A percentile compares a stretch with the other conserved stretches of the same genome.
These are phyloP conservation scores for Muscicapa adusta DNA, from an alignment of 2,113 vertebrate species.

Conservation along the genomic window DNA sequence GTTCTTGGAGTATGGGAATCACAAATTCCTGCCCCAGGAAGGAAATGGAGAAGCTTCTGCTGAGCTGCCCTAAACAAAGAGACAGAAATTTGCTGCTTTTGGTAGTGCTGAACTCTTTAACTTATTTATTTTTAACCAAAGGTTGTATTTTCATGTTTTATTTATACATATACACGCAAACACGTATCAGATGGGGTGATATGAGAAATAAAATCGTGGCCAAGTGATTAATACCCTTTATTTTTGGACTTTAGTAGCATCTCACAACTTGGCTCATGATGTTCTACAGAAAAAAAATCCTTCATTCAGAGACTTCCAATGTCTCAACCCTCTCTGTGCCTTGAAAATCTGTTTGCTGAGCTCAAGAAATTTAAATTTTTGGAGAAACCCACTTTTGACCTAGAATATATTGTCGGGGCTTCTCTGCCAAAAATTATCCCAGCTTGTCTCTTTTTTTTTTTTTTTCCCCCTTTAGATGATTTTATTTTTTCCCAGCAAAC, in stretches of 20 bases:
- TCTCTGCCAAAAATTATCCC: not conserved
- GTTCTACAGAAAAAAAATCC: not conserved
- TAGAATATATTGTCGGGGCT: not conserved
- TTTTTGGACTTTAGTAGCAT: not conserved
- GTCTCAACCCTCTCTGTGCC: not conserved
- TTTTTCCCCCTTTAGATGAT: not conserved
- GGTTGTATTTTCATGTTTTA: not conserved
- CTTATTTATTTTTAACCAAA: not conserved
- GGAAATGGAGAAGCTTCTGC: not conserved
- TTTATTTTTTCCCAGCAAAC: not conserved
- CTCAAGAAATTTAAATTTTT: not conserved
- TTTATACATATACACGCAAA: not conserved
- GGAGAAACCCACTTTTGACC: not conserved
- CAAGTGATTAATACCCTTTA: not conserved
- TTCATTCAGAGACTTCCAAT: rapidly evolving
- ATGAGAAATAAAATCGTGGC: not conserved
- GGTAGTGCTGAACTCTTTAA: not conserved
- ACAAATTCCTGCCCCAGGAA: not conserved
- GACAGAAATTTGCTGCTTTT: not conserved
- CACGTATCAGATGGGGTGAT: rapidly evolving
- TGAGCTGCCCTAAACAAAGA: not conserved
- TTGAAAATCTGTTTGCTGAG: not conserved
- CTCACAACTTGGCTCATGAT: not conserved
- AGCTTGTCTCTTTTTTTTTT: not conserved
- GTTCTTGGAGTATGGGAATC: rapidly evolving